Evolutionary conservation across 2,888 invertebrate species (phyloP), one percentile per base, ranked within the genome.

Genomic region (Lamellibrachia satsuma): DNA sequence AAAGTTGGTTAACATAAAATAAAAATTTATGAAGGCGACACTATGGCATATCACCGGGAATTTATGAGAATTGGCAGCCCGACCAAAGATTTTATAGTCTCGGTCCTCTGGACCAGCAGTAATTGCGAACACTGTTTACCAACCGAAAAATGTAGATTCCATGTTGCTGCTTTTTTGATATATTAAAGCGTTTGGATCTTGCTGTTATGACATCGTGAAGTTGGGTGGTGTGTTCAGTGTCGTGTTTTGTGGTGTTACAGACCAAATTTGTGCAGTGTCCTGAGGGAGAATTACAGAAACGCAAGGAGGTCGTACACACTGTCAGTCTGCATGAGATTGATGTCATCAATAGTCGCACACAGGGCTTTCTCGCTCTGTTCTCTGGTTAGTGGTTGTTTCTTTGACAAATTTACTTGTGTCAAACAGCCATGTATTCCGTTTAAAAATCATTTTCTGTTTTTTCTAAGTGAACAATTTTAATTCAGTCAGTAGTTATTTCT

Each of bases 311-410:
- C 9, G 99, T 99, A 0, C 99, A 99, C 96, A 99, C 99, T 0
- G 99, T 99, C 0, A 99, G 99, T 0, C 97, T 99, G n/a, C 99
- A 99, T 96, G 99, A 99, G 96, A 99, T 99, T 92, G 99, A 99
- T 96, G 99, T 99, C 7, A 99, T 99, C 96, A 99, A 99, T 96
- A 99, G 99, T 90, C 97, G 99, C 94, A 99, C 99, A 0, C 99
- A 99, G 96, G 99, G 99, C 0, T 99, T 99, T 96, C 97, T 99
- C 52, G 99, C 99, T 0, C 97, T 99, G 0, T 99, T 99, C 97
- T 99, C 99, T 7, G 98, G 98, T 97, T 94, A 92, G 93, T 94
- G 90, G 22, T 2, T 2, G n/a, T n/a, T 75, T 55, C 9, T 55
- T 75, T 75, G 75, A 75, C 15, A 6, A 4, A 75, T 22, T 75